A percentile compares a stretch with the other conserved stretches of the same genome.
phyloP scores from a whole-genome alignment of 2,797 vertebrate genomes.

The Megaceryle alcyon region DNA sequence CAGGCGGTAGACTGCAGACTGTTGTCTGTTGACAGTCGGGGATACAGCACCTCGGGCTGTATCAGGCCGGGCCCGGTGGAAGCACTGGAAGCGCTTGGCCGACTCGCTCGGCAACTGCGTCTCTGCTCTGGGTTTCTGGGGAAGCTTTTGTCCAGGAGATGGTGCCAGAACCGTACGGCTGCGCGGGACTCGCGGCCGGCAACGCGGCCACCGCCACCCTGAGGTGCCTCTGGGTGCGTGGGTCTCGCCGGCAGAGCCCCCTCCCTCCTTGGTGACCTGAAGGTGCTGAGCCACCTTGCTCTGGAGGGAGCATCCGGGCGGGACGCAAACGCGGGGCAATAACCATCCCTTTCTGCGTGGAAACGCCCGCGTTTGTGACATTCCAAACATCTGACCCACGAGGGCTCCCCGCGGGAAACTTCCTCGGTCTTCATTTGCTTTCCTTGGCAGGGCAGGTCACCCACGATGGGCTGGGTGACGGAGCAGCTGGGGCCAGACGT shows the following conservation, averaged over 20 bases:
- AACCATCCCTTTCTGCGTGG: not conserved
- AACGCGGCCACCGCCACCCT: not conserved
- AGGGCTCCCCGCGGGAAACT: not conserved
- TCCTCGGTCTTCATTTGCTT: not conserved
- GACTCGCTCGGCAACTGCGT: accelerated
- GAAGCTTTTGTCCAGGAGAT: constrained; percentile 42
- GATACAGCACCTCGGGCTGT: accelerated
- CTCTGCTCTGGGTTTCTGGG: not conserved
- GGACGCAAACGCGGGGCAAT: accelerated
- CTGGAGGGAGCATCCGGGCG: accelerated
- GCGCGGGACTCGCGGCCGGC: accelerated
- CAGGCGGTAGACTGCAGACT: too few relatives aligned
- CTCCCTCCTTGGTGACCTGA: accelerated
- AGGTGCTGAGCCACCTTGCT: not conserved
- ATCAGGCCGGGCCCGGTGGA: accelerated
- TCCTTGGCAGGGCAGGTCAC: not conserved
- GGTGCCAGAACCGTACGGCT: constrained; percentile 32
- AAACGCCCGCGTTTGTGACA: not conserved
- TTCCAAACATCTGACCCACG: not conserved
- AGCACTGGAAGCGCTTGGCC: accelerated
- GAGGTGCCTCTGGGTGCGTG: accelerated
- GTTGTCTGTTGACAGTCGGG: accelerated
- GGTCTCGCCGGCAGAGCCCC: not conserved
- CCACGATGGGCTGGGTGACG: not conserved
- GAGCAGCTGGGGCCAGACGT: not conserved